A percentile compares a stretch with the other conserved stretches of the same genome.
Evolutionary conservation across 2,113 vertebrate species (phyloP).

Genomic region (Rhegmatorhina hoffmannsi): DNA sequence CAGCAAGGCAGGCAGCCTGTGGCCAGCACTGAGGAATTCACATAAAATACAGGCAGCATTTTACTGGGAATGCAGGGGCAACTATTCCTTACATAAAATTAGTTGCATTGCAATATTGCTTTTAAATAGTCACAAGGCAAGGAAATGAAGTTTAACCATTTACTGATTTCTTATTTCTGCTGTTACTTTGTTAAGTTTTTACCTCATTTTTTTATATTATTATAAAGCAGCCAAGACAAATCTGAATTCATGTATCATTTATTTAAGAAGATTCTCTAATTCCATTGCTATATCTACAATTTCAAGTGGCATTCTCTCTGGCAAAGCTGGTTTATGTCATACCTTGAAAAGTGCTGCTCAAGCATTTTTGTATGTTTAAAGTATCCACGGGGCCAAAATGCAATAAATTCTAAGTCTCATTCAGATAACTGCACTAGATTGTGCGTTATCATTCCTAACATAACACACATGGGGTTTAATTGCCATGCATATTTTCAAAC

Average conservation of each 20-base stretch:
- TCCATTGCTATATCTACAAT: slow-evolving; percentile 14
- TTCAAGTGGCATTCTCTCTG: slow-evolving; percentile 61
- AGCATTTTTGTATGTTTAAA: slow-evolving; percentile 47
- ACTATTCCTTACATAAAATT: slow-evolving; percentile 69
- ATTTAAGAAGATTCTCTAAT: slow-evolving; percentile 59
- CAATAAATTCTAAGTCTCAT: slow-evolving; percentile 20
- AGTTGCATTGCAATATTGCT: slow-evolving; percentile 56
- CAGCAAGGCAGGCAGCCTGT: slow-evolving; percentile 32
- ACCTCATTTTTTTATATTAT: not conserved
- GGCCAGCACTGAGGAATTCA: slow-evolving; percentile 71
- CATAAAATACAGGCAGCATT: slow-evolving; percentile 68
- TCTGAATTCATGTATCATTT: slow-evolving; percentile 9
- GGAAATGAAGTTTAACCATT: slow-evolving; percentile 64
- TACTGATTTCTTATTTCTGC: slow-evolving; percentile 30
- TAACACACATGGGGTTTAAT: slow-evolving; percentile 15
- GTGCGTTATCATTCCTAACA: not conserved
- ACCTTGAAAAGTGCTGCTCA: slow-evolving; percentile 39
- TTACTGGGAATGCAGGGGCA: slow-evolving; percentile 61
- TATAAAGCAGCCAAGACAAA: slow-evolving; percentile 5
- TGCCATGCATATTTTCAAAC: not conserved
- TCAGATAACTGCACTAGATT: not conserved
- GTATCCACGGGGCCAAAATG: not conserved
- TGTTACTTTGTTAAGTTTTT: slow-evolving; percentile 34
- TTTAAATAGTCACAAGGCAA: slow-evolving; percentile 67
- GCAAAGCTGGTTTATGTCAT: slow-evolving; percentile 54